Evolutionary conservation across 2,113 vertebrate species (phyloP).

Genomic region (Ornithorhynchus anatinus): DNA sequence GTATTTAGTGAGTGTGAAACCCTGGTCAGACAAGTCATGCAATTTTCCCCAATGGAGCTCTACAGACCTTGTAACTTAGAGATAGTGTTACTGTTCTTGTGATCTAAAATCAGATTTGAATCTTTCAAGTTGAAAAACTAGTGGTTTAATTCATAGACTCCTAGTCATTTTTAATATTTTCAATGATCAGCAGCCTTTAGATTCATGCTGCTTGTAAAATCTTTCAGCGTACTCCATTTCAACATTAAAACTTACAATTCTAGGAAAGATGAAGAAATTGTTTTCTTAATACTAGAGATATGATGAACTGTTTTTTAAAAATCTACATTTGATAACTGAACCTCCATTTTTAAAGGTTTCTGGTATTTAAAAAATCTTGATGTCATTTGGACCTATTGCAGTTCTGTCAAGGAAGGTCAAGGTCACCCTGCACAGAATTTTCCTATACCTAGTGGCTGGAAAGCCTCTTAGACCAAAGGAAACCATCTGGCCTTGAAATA

Average conservation of each 20-base stretch:
- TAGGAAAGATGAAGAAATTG: neutral
- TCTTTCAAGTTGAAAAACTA: conserved; percentile 14
- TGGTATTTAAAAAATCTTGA: conserved; percentile 18
- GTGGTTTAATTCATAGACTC: conserved; percentile 18
- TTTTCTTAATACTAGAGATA: neutral
- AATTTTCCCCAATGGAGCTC: neutral
- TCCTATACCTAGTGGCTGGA: neutral
- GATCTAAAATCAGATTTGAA: neutral
- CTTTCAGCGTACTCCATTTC: conserved; percentile 20
- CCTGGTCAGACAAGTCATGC: neutral
- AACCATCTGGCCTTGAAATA: neutral
- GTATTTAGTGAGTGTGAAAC: conserved; percentile 4
- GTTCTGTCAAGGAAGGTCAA: conserved; percentile 4
- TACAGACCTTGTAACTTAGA: neutral
- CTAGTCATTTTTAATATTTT: neutral
- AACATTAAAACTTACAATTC: neutral
- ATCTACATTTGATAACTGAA: too few species aligned
- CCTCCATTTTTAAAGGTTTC: too few species aligned
- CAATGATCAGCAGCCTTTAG: neutral
- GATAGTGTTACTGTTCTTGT: neutral
- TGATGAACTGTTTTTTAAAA: neutral
- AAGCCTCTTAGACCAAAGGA: neutral
- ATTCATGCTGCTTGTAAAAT: neutral
- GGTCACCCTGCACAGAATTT: neutral
- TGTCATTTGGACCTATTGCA: conserved; percentile 1